These are phyloP conservation scores for Lithobates sylvaticus DNA, from an alignment of 2,797 vertebrate genomes.

Conservation along the genomic window DNA sequence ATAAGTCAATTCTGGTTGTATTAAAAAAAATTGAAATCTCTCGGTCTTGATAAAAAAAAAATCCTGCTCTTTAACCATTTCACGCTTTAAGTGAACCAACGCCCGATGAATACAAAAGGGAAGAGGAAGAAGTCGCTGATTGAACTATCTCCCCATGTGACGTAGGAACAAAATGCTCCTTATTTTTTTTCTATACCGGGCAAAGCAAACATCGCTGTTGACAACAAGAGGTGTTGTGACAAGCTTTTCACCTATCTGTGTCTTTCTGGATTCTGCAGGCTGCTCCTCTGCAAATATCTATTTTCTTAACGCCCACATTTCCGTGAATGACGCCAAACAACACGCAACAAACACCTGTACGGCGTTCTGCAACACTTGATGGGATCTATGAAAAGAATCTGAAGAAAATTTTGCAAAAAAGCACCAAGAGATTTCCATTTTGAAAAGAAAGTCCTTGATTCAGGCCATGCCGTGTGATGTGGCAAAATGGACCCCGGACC, in stretches of 20 bases:
- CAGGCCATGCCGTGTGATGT: too few relatives aligned
- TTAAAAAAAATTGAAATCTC: not conserved
- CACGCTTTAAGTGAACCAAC: too few relatives aligned
- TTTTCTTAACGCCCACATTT: slow-evolving; percentile 41
- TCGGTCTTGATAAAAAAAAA: not conserved
- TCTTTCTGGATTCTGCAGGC: slow-evolving; percentile 5
- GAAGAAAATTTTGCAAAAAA: not conserved
- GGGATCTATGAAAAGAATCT: not conserved
- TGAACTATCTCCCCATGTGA: not conserved
- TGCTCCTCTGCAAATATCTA: not conserved
- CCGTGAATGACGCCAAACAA: not conserved
- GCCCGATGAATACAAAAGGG: not conserved
- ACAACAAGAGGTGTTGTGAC: slow-evolving; percentile 1
- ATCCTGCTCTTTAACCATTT: too few relatives aligned
- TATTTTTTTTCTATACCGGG: not conserved
- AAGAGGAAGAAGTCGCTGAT: not conserved
- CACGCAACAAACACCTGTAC: not conserved
- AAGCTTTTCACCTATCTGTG: not conserved
- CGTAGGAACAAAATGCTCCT: not conserved
- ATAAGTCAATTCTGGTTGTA: not conserved
- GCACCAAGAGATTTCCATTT: not conserved
- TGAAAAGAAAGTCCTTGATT: too few relatives aligned
- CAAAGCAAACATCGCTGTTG: not conserved
- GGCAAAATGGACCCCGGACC: too few relatives aligned
- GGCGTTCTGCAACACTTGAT: not conserved